phyloP scores from a whole-genome alignment of 2,888 invertebrate genomes.

The Biston betularia region DNA sequence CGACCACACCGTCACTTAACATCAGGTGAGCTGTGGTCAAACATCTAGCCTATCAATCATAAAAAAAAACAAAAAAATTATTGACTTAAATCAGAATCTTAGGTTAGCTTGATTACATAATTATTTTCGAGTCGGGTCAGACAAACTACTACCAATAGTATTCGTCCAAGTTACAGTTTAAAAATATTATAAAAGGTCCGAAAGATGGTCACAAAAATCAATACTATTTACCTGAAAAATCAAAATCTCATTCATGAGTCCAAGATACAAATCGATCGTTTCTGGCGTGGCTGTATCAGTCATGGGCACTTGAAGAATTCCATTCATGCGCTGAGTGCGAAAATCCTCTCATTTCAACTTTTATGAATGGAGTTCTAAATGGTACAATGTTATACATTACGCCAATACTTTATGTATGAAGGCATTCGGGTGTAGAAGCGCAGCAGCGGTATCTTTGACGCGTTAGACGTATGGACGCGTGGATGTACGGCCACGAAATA shows the following conservation, averaged over 20 bases:
- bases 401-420: neutral
- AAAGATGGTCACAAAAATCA: neutral
- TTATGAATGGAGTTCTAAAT: constrained; percentile 33
- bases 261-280: constrained; percentile 35
- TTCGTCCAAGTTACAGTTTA: no score
- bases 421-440: constrained; percentile 60
- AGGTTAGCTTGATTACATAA: no score
- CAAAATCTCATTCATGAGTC: constrained; percentile 33
- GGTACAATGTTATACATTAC: constrained; percentile 23
- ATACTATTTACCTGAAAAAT: neutral
- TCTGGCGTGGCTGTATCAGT: constrained; percentile 24
- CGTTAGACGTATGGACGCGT: constrained; percentile 49
- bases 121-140: no score
- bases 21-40: no score
- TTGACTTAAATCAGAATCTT: no score
- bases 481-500: constrained; percentile 47
- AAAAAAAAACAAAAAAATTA: no score
- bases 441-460: constrained; percentile 77
- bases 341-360: constrained; percentile 24
- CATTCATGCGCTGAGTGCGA: constrained; percentile 38
- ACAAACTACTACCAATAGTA: no score
- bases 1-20: no score
- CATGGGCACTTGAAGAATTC: constrained; percentile 37
- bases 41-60: no score
- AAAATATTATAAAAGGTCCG: neutral